Evolutionary conservation across 2,113 vertebrate genomes (phyloP), one percentile per base, ranked within the genome.

Genomic region (Edolisoma coerulescens): DNA sequence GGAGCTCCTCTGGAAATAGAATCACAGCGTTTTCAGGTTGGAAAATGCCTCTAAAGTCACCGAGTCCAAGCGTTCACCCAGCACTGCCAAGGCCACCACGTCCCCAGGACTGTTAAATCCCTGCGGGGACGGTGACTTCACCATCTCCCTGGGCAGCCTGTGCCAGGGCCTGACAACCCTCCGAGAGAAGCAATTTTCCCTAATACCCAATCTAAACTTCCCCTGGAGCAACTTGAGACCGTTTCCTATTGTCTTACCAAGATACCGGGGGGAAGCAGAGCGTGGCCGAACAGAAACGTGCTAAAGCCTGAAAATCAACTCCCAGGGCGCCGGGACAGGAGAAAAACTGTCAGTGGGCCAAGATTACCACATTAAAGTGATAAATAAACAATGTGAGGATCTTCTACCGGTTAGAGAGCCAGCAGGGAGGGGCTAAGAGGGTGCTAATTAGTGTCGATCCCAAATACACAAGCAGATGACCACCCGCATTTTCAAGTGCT

Each of bases 351-450:
- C 16, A 2, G 1, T 5, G 18, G 28, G 4, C 17, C 13, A 11
- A 22, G 22, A 45, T 26, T 2, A 3, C 6, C 0, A 10, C 52
- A 7, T 9, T 47, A 0, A 45, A 37, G 60, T 1, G 30, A 0
- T 8, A 27, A 83, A 69, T 7, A 16, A 50, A 30, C 14, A 4
- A 12, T 1, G 6, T 11, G 30, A 21, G 44, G 14, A 2, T 23
- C 52, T 71, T 27, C 9, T 17, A n/a, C 4, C 10, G 9, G 33
- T 42, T 13, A 68, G 0, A 44, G 42, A 75, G 18, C 6, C 42
- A n/a, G 23, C 61, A 18, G 12, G 23, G 16, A 54, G 28, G 19
- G 20, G 24, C 19, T 57, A 15, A 82, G 20, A 79, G 17, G 10
- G 15, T 13, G 47, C 13, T 30, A 26, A 63, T 18, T 27, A 18